Evolutionary conservation across 2,797 vertebrate genomes (phyloP), one percentile per base, ranked within the genome.

Genomic region (Ctenopoma multispine): DNA sequence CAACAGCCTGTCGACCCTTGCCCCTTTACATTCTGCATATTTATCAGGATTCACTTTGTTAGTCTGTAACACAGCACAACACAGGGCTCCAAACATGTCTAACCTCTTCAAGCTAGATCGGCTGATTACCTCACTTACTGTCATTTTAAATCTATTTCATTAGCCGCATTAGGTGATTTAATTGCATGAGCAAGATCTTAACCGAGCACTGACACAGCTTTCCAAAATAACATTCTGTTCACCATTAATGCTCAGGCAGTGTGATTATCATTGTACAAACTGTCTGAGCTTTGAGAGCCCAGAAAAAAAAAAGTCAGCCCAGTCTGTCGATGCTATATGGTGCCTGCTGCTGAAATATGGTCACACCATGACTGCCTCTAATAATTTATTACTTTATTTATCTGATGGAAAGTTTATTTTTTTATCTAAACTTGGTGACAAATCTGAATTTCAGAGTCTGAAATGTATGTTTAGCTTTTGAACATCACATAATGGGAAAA

Each of bases 1-100:
- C 88, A 86, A 87, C 90, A 89, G 90, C 84, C 84, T 87, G 84
- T 86, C 74, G 64, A 88, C 85, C 85, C 85, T 69, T 84, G 79
- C 46, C 75, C 77, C 56, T 81, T 86, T 61, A 69, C 75, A 83
- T 80, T 79, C 61, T 83, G 80, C 76, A 83, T 75, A 72, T 89
- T 83, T 63, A 77, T 82, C 78, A 83, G 77, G 70, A 41, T 66
- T 56, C 54, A 75, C 44, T 72, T 50, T 2, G 46, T 58, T 40
- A 38, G 48, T 41, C 63, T 44, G 48, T 9, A 64, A 51, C 23
- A 56, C 34, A 63, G 44, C 44, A 41, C 58, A 76, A 62, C 46
- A 54, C 62, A 31, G 44, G 24, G 53, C 64, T 49, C 75, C 58
- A 65, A 62, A 77, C 2, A 20, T n/a, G 51, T 63, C 73, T 23